A percentile compares a stretch with the other conserved stretches of the same genome.
phyloP scores from a whole-genome alignment of 2,797 vertebrate genomes.

The Crocodylus rhombifer region DNA sequence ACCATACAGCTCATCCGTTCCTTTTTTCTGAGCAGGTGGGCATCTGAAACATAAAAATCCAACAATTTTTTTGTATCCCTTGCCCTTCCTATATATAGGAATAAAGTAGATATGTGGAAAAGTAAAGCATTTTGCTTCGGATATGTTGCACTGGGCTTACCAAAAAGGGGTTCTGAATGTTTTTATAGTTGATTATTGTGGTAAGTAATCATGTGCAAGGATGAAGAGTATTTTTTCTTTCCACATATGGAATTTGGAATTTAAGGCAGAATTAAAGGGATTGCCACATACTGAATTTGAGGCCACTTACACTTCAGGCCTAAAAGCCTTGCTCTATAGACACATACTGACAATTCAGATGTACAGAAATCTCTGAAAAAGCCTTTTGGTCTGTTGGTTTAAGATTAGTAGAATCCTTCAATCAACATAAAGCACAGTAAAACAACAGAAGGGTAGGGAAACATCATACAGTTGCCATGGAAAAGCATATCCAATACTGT shows the following conservation, averaged over 20 bases:
- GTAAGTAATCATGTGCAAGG: not conserved
- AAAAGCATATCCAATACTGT: not conserved
- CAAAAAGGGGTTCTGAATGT: not conserved
- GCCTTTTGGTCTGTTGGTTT: not conserved
- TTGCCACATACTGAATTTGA: no score
- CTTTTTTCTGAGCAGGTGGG: not conserved
- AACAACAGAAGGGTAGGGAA: not conserved
- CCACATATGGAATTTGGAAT: no score
- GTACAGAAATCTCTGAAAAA: not conserved
- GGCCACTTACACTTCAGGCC: not conserved
- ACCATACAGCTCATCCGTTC: not conserved
- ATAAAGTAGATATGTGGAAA: not conserved
- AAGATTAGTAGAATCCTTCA: not conserved
- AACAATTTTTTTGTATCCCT: not conserved
- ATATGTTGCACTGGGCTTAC: not conserved
- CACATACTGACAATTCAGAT: not conserved
- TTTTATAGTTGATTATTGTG: not conserved
- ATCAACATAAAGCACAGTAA: not conserved
- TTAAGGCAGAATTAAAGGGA: no score
- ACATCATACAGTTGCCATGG: fast-evolving
- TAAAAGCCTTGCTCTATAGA: not conserved
- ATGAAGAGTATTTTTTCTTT: not conserved
- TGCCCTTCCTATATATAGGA: not conserved
- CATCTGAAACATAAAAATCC: not conserved
- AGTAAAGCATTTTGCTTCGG: not conserved